Percentiles rank a stretch among this genome's conserved stretches.
Evolutionary conservation across 2,113 vertebrate genomes (phyloP).

Genomic region (Tyto alba): DNA sequence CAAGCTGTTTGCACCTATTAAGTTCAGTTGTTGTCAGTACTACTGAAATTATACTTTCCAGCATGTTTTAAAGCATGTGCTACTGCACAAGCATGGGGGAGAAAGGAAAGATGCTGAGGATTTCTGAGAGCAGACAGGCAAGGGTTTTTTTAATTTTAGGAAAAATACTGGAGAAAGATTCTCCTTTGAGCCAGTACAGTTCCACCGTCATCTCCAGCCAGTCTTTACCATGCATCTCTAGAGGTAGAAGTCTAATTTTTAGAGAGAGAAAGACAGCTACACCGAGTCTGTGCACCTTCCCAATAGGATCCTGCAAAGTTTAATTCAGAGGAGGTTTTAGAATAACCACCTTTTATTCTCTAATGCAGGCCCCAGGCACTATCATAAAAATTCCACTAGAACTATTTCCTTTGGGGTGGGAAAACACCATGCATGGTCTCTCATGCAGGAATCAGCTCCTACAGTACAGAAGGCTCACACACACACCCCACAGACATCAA

Average conservation of each 20-base stretch:
- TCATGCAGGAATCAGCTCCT: not conserved
- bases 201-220: not conserved
- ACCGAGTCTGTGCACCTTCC: not conserved
- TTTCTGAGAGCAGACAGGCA: not conserved
- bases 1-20: not conserved
- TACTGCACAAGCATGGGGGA: not conserved
- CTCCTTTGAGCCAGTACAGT: accelerated
- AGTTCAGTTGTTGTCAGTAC: not conserved
- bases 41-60: not conserved
- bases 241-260: not conserved
- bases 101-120: not conserved
- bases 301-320: not conserved
- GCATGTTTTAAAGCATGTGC: not conserved
- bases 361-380: not conserved
- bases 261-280: not conserved
- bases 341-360: slow-evolving; percentile 1
- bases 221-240: not conserved
- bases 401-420: slow-evolving; percentile 38
- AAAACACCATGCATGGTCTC: slow-evolving; percentile 12
- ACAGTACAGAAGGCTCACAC: not conserved
- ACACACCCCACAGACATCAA: not conserved
- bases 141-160: not conserved
- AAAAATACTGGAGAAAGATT: not conserved
- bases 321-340: not conserved
- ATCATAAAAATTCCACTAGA: slow-evolving; percentile 41